Percentiles rank a stretch among this genome's conserved stretches.
Conservation (phyloP, 2,797 vertebrate genomes). For the Enteromius mattozi region DNA sequence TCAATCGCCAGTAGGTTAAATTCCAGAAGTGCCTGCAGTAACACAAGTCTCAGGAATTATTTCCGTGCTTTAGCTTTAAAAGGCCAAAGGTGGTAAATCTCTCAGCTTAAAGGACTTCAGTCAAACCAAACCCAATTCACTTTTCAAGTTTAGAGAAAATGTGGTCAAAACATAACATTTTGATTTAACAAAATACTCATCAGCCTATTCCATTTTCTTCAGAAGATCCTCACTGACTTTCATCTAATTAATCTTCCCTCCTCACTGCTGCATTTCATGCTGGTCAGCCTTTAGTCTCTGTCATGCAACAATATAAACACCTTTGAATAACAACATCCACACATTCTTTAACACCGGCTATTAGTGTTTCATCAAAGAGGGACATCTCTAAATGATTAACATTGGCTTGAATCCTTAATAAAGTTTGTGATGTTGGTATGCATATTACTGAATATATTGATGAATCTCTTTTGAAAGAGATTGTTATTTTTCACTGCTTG, state of each 20-base stretch:
- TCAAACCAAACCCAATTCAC: constrained; percentile 7
- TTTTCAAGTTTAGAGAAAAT: neutral
- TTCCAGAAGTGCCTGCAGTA: neutral
- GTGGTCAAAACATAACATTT: neutral
- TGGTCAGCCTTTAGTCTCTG: constrained; percentile 18
- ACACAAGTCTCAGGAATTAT: constrained; percentile 42
- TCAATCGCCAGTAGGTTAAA: constrained; percentile 19
- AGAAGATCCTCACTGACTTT: neutral
- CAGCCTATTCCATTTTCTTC: neutral
- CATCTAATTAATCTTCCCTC: neutral
- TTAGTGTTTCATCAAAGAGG: neutral
- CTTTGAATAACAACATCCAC: constrained; percentile 32
- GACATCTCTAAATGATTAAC: neutral
- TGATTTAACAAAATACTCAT: neutral
- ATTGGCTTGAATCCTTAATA: neutral
- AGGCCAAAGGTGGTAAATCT: constrained; percentile 47
- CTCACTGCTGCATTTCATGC: neutral
- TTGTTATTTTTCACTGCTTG: neutral
- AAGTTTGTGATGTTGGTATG: neutral
- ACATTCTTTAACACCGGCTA: constrained; percentile 7
- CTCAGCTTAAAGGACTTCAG: constrained; percentile 5
- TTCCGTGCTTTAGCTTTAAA: constrained; percentile 58
- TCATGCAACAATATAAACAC: neutral
- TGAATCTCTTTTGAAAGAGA: neutral
- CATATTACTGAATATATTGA: neutral